Evolutionary conservation across 2,113 vertebrate genomes (phyloP).

Genomic region (Gavialis gangeticus): DNA sequence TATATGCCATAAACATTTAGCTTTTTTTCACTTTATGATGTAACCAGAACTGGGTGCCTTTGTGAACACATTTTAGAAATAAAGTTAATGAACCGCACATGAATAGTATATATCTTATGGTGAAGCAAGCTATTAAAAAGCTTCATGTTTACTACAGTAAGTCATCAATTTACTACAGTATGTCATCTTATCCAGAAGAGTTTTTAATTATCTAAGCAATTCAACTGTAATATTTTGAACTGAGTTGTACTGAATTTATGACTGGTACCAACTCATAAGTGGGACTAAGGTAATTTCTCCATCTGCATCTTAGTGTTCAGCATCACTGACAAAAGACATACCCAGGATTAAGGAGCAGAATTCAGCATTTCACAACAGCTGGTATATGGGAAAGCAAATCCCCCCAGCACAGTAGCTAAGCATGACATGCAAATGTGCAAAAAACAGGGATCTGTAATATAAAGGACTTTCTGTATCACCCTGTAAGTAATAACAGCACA

Average conservation of each 20-base stretch:
- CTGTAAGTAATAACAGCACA: not conserved
- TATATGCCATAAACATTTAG: constrained; percentile 30
- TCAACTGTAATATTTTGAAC: constrained; percentile 8
- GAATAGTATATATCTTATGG: constrained; percentile 29
- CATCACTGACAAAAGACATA: not conserved
- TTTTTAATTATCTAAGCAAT: constrained; percentile 39
- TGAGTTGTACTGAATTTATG: constrained; percentile 17
- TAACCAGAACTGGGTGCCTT: not conserved
- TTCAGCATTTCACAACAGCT: not conserved
- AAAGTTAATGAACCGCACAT: constrained; percentile 31
- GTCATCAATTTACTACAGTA: not conserved
- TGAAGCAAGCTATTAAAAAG: constrained; percentile 30
- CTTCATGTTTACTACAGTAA: not conserved
- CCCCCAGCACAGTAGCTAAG: not conserved
- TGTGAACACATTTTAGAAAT: constrained; percentile 36
- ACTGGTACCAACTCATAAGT: constrained; percentile 4
- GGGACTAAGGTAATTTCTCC: not conserved
- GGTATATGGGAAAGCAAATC: not conserved
- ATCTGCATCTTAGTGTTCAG: not conserved
- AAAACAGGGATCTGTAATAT: not conserved
- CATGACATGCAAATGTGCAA: not conserved
- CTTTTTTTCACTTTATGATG: constrained; percentile 45
- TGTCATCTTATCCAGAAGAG: constrained; percentile 23
- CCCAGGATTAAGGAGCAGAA: not conserved
- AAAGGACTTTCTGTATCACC: not conserved